These are phyloP conservation scores for Phalacrocorax brasilianus DNA, from an alignment of 2,113 vertebrate species.

Conservation along the genomic window DNA sequence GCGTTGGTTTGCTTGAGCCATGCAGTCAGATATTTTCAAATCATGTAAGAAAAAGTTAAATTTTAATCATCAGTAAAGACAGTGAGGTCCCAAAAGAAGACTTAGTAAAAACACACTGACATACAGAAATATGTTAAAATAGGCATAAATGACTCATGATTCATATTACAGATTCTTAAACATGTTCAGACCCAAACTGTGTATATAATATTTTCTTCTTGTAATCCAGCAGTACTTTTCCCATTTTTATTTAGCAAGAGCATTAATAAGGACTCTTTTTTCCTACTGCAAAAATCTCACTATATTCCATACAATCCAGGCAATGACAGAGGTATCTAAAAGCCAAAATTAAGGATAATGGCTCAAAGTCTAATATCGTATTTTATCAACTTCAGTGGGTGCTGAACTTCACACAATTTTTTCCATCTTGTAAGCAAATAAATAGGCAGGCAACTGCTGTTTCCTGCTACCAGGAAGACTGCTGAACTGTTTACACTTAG, in stretches of 20 bases:
- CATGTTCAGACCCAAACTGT: background rate
- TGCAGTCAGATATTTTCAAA: background rate
- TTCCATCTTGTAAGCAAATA: background rate
- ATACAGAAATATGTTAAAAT: background rate
- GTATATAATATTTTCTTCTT: background rate
- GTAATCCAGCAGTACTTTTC: background rate
- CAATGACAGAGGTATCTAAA: background rate
- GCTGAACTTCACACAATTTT: background rate
- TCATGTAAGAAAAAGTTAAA: background rate
- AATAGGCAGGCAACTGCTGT: background rate
- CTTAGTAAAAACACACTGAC: background rate
- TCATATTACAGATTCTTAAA: background rate
- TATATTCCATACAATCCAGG: background rate
- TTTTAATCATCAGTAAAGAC: conserved; percentile 25
- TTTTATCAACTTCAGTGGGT: background rate
- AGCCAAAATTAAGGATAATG: background rate
- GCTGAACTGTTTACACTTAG: background rate
- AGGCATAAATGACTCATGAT: background rate
- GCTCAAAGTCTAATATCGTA: background rate
- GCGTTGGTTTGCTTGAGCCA: background rate
- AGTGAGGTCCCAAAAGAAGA: background rate
- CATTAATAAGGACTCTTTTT: background rate
- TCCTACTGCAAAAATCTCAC: background rate
- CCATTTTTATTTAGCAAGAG: background rate
- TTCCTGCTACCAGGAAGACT: background rate